Evolutionary conservation across 2,888 invertebrate species (phyloP).

Genomic region (Eristalinus sepulchralis): DNA sequence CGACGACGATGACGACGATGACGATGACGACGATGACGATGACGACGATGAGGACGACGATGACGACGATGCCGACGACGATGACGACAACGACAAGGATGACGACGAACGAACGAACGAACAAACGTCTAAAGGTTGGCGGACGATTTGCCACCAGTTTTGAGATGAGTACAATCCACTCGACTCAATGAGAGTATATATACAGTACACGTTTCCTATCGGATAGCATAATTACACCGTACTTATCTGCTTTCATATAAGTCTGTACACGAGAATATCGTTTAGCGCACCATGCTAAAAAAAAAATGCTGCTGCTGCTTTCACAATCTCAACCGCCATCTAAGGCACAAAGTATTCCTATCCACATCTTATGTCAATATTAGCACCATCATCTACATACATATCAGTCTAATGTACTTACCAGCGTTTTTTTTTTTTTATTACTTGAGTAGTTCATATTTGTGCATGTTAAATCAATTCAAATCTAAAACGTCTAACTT

Average conservation of each 20-base stretch:
- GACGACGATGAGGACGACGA: no score
- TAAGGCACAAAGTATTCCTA: constrained; percentile 47
- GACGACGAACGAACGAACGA: no score
- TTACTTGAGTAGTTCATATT: not conserved
- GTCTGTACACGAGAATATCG: constrained; percentile 1
- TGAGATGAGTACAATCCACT: constrained; percentile 75
- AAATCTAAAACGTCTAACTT: not conserved
- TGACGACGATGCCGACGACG: no score
- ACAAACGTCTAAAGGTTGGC: constrained; percentile 57
- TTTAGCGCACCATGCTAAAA: constrained; percentile 16
- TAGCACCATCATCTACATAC: constrained; percentile 54
- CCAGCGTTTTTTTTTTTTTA: not conserved
- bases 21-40: no score
- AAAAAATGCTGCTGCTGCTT: no score
- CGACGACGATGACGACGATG: no score
- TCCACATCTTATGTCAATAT: constrained; percentile 65
- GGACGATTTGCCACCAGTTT: constrained; percentile 69
- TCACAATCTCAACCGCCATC: constrained; percentile 47
- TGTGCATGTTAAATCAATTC: not conserved
- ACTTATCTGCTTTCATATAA: constrained; percentile 32
- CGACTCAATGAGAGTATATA: constrained; percentile 71
- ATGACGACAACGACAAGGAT: no score
- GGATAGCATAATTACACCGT: constrained; percentile 63
- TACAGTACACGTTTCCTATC: constrained; percentile 48
- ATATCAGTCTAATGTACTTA: constrained; percentile 8